These are phyloP conservation scores for Oligia fasciuncula DNA, from an alignment of 2,888 invertebrate genomes.

Conservation along the genomic window DNA sequence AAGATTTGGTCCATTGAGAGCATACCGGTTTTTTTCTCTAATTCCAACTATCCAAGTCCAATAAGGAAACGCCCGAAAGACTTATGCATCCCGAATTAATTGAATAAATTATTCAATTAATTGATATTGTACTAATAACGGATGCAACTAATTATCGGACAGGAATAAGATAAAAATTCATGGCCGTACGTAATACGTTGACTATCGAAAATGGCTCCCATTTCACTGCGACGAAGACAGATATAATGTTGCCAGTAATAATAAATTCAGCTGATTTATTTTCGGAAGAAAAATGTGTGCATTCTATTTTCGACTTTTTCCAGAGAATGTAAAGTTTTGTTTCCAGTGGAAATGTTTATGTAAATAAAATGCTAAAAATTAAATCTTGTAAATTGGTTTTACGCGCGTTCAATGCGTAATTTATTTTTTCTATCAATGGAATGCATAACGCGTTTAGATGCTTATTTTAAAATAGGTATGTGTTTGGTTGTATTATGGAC, in stretches of 20 bases:
- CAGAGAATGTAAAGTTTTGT: slow-evolving; percentile 1
- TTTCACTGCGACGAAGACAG: slow-evolving; percentile 63
- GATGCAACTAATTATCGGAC: slow-evolving; percentile 56
- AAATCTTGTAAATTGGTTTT: slow-evolving; percentile 47
- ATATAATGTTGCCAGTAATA: slow-evolving; percentile 63
- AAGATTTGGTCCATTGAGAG: not conserved
- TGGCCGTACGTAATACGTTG: slow-evolving; percentile 42
- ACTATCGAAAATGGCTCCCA: slow-evolving; percentile 60
- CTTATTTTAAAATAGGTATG: not conserved
- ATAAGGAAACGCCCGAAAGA: slow-evolving; percentile 45
- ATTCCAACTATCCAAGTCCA: slow-evolving; percentile 10
- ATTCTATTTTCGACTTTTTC: not conserved
- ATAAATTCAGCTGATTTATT: slow-evolving; percentile 61
- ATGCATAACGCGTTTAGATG: slow-evolving; percentile 2
- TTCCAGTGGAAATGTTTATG: slow-evolving; percentile 10
- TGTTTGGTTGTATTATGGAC: not conserved
- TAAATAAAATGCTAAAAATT: slow-evolving; percentile 37
- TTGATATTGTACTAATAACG: slow-evolving; percentile 59
- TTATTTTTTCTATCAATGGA: slow-evolving; percentile 30
- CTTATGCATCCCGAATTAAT: slow-evolving; percentile 43
- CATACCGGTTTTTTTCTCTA: not conserved
- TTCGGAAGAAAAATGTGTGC: slow-evolving; percentile 10
- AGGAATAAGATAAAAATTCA: slow-evolving; percentile 51
- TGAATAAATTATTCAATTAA: slow-evolving; percentile 60
- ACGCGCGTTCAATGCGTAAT: slow-evolving; percentile 9